Conservation (phyloP, 2,888 invertebrate species). For the Noctua janthe region DNA sequence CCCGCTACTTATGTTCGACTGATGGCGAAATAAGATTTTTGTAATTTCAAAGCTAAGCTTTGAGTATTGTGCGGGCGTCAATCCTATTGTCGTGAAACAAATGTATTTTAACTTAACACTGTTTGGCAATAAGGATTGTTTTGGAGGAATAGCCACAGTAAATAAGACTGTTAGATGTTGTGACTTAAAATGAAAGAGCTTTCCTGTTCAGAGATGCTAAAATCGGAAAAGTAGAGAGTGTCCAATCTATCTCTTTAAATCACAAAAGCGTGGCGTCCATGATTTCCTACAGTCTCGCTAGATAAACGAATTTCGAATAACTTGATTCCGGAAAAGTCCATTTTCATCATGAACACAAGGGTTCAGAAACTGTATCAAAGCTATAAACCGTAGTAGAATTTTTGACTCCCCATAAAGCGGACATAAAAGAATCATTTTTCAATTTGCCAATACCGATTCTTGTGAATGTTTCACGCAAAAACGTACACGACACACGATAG, state of each 20-base stretch:
- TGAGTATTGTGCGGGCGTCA: conserved; percentile 57
- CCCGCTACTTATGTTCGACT: conserved; percentile 63
- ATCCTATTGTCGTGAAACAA: conserved; percentile 50
- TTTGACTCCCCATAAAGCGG: conserved; percentile 50
- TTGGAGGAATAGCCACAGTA: background rate
- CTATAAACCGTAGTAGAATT: conserved; percentile 40
- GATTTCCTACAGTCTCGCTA: background rate
- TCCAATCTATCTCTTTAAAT: no score
- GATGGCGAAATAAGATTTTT: conserved; percentile 64
- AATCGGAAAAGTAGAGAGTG: background rate
- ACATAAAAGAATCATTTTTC: conserved; percentile 70
- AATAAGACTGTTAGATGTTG: background rate
- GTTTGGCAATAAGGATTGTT: conserved; percentile 16
- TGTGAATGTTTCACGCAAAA: conserved; percentile 76
- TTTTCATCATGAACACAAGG: conserved; percentile 26
- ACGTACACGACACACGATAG: conserved; percentile 81
- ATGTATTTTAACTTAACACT: conserved; percentile 32
- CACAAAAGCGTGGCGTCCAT: background rate
- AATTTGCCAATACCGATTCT: conserved; percentile 75
- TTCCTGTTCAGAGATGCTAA: background rate
- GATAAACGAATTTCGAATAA: background rate
- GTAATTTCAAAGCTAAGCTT: conserved; percentile 63
- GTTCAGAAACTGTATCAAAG: conserved; percentile 48
- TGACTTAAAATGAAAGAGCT: background rate
- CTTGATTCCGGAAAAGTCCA: conserved; percentile 12